A percentile compares a stretch with the other conserved stretches of the same genome.
Conservation (phyloP, 2,113 vertebrate species). For the Embiotoca jacksoni region DNA sequence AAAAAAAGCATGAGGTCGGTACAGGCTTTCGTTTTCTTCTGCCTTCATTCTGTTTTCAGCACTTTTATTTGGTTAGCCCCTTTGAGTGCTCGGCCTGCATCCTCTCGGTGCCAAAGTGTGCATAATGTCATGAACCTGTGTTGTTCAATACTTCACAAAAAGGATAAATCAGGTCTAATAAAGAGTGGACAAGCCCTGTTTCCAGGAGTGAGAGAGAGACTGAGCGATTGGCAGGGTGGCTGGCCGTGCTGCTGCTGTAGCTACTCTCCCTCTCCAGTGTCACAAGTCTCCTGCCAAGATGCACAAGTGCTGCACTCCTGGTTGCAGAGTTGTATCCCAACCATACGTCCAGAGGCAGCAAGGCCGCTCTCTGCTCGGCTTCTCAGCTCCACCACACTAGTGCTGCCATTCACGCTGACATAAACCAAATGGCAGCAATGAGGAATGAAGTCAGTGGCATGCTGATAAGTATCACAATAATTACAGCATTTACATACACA, state of each 20-base stretch:
- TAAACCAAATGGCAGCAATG: constrained; percentile 24
- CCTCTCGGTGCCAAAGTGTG: constrained; percentile 63
- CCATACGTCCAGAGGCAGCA: constrained; percentile 22
- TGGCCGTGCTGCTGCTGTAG: constrained; percentile 53
- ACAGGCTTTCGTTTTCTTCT: constrained; percentile 52
- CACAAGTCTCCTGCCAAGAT: constrained; percentile 68
- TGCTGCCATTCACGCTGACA: constrained; percentile 50
- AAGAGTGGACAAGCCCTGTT: constrained; percentile 77
- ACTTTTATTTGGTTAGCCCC: constrained; percentile 71
- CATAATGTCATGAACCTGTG: constrained; percentile 79
- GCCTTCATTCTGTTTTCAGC: constrained; percentile 64
- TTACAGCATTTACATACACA: constrained; percentile 32
- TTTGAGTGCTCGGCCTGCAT: constrained; percentile 53
- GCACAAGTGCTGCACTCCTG: constrained; percentile 60
- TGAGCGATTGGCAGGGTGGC: constrained; percentile 51
- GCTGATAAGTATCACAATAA: constrained; percentile 35
- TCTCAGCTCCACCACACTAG: constrained; percentile 37
- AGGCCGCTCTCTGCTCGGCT: constrained; percentile 35
- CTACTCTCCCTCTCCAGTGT: constrained; percentile 64
- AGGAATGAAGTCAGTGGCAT: constrained; percentile 33
- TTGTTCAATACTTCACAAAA: constrained; percentile 71
- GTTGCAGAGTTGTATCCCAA: constrained; percentile 60
- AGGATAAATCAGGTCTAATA: constrained; percentile 72
- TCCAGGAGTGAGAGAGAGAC: constrained; percentile 57
- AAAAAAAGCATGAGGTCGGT: constrained; percentile 68